Base-by-base conservation (phyloP, 2,113 vertebrate species). In the Phalacrocorax brasilianus region DNA sequence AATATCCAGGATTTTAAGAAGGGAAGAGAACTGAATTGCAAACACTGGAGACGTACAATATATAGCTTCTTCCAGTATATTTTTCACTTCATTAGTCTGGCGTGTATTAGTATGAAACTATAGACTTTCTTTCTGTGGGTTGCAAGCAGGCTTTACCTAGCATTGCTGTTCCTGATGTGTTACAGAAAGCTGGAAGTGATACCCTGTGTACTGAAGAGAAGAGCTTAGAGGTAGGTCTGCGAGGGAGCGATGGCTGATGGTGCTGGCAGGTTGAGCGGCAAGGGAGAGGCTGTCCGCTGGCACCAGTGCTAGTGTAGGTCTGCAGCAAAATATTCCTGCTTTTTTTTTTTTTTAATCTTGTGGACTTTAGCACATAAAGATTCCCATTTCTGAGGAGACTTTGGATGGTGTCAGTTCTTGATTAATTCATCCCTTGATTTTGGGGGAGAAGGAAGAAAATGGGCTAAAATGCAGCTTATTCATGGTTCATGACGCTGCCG, bases 281-380 rank as follows among this genome's bases (percentile, higher is more conserved):
- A 0, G 2, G 6, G 14, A 63, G 63, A 55, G 23, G 27, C 45
- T 72, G 12, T 32, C 28, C 8, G 6, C 3, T 70, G 30, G 40
- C 1, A 0, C 16, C 40, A 3, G 11, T 55, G 30, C 22, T 50
- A 0, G 0, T 42, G 16, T 23, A 24, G 4, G 1, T 47, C n/a
- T 87, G 24, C 28, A 55, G 38, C 50, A 77, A 49, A 74, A 20
- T 0, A 0, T 42, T 42, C 12, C 11, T 82, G n/a, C 8, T 24
- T 27, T 63, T 49, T 38, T 38, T 38, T n/a, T 38, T 38, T 75
- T 45, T 42, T 75, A 1, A 50, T 58, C 24, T 35, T 27, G 9
- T 18, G 11, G 63, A 12, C 11, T 84, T 62, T 4, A 42, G n/a
- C 19, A 14, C 26, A 6, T 44, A 42, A 68, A 73, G 22, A 23